These are phyloP conservation scores for Muricea muricata DNA, from an alignment of 92 coral and sea anemone species.

Conservation along the genomic window DNA sequence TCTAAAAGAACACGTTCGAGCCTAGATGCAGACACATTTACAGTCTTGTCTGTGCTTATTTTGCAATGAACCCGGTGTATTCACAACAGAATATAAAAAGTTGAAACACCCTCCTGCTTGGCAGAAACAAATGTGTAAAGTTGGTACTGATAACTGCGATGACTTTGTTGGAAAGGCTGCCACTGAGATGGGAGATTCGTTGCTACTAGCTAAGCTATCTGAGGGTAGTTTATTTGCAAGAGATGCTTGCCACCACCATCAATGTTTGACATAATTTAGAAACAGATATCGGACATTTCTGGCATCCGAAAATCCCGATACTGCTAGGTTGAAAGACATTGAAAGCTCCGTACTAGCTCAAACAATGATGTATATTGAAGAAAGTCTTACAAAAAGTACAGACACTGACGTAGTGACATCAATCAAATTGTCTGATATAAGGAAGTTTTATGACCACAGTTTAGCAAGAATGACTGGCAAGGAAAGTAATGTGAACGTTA, in stretches of 20 bases:
- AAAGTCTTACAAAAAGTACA: background rate
- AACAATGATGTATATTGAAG: slow-evolving; percentile 39
- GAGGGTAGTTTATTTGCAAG: slow-evolving; percentile 27
- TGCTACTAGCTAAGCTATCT: slow-evolving; percentile 28
- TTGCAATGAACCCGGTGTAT: slow-evolving; percentile 33
- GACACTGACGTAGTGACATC: slow-evolving; percentile 1
- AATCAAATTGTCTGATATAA: slow-evolving; percentile 7
- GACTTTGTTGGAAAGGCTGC: slow-evolving; percentile 33
- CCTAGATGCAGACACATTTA: slow-evolving; percentile 27
- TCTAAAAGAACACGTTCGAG: slow-evolving; percentile 32
- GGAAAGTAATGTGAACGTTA: slow-evolving; percentile 17
- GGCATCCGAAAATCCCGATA: background rate
- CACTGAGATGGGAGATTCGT: slow-evolving; percentile 22
- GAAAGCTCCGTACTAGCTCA: slow-evolving; percentile 11
- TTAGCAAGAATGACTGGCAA: slow-evolving; percentile 29
- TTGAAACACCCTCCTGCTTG: slow-evolving; percentile 20
- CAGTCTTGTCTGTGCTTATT: slow-evolving; percentile 17
- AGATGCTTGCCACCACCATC: slow-evolving; percentile 30
- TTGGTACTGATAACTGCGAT: slow-evolving; percentile 36
- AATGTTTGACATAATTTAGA: slow-evolving; percentile 9
- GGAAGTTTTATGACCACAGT: slow-evolving; percentile 1
- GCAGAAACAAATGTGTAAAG: slow-evolving; percentile 29
- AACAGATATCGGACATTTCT: slow-evolving; percentile 1
- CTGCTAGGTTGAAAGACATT: slow-evolving; percentile 9
- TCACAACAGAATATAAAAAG: slow-evolving; percentile 29